Evolutionary conservation across 2,113 vertebrate species (phyloP).

Genomic region (Notothenia coriiceps): DNA sequence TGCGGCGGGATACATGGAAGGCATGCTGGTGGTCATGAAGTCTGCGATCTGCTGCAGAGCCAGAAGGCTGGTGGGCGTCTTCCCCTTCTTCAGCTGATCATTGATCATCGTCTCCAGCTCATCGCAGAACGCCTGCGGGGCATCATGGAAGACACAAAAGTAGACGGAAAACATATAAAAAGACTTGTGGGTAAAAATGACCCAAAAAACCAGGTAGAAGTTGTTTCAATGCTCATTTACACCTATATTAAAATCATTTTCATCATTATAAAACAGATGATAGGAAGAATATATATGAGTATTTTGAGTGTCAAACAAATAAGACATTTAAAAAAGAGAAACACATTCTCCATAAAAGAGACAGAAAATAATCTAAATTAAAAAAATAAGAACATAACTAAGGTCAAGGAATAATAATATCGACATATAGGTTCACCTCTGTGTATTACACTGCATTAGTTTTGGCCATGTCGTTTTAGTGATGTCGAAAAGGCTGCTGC

Average conservation of each 20-base stretch:
- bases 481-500: conserved; percentile 36
- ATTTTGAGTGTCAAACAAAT: too few relatives aligned
- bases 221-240: too few relatives aligned
- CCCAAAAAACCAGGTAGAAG: background rate
- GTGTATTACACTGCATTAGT: too few relatives aligned
- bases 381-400: too few relatives aligned
- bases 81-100: conserved; percentile 98
- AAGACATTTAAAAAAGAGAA: too few relatives aligned
- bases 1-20: conserved; percentile 94
- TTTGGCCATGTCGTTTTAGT: conserved; percentile 9
- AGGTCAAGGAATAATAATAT: too few relatives aligned
- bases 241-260: too few relatives aligned
- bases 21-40: conserved; percentile 95
- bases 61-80: conserved; percentile 95
- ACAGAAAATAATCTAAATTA: too few relatives aligned
- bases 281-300: too few relatives aligned
- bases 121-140: conserved; percentile 95
- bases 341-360: too few relatives aligned
- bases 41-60: conserved; percentile 98
- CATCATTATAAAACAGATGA: too few relatives aligned
- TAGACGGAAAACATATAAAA: background rate
- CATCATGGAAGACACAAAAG: background rate
- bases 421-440: too few relatives aligned
- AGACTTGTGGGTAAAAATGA: background rate
- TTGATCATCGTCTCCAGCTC: conserved; percentile 99